Evolutionary conservation across 2,797 vertebrate species (phyloP), one percentile per base, ranked within the genome.

Genomic region (Rhyacichthys aspro): DNA sequence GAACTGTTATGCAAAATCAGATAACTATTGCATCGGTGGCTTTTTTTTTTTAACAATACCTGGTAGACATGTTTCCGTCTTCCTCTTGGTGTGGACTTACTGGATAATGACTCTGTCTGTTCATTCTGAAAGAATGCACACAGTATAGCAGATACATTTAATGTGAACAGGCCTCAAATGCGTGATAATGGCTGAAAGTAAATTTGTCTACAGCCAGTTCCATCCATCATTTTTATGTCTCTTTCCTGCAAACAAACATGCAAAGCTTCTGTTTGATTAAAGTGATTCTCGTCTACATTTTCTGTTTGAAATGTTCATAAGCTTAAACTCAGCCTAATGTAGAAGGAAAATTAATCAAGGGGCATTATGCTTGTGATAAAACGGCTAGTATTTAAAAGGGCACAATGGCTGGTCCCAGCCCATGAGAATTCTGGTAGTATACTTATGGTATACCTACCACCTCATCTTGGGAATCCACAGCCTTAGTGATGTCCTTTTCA

Each of bases 371-470:
- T 28, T 28, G 23, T 28, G 23, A 28, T 28, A 28, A 28, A 2
- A 28, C 23, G 1, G 23, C 6, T 7, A 37, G 41, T 10, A 44
- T 54, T 38, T 69, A 48, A 43, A n/a, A n/a, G 43, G 43, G 33
- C 44, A 53, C 19, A 55, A 6, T 43, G 43, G 56, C 28, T 38
- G 33, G 19, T 44, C 14, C 6, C 34, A 34, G 56, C 59, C 56
- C 55, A 49, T 46, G 15, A 41, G 52, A 63, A 54, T 43, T 71
- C 56, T 59, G 81, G 78, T 63, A 83, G 76, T 68, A 76, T 65
- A 78, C 77, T 14, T 50, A 33, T 60, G 34, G 76, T 71, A 83
- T 41, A 92, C 90, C 74, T 92, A 92, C 90, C 88, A 55, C 73
- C 74, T 88, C 83, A 43, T 84, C 81, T 59, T 67, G 69, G 72